phyloP scores from a whole-genome alignment of 2,797 vertebrate species.

The Orientallactaga sibirica region DNA sequence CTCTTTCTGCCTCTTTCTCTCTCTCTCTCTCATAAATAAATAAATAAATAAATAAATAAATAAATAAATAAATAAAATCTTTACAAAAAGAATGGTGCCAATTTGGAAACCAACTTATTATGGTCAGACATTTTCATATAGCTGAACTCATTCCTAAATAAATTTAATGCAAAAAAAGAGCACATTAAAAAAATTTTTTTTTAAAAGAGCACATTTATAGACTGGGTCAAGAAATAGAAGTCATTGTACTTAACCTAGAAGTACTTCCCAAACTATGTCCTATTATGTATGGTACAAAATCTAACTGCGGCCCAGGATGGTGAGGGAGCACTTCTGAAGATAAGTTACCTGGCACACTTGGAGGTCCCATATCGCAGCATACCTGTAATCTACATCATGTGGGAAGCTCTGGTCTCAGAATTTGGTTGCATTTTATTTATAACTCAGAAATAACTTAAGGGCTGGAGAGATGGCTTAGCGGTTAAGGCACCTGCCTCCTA shows the following conservation, averaged over 20 bases:
- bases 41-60: no score
- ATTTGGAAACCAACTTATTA: not conserved
- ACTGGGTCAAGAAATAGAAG: not conserved
- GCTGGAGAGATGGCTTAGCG: no score
- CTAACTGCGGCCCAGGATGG: not conserved
- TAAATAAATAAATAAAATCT: no score
- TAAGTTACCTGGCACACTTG: no score
- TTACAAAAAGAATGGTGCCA: no score
- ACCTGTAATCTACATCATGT: not conserved
- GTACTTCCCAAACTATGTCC: not conserved
- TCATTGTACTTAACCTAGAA: not conserved
- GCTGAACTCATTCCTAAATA: slow-evolving; percentile 6
- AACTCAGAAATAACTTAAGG: not conserved
- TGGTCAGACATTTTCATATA: not conserved
- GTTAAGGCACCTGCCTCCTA: no score
- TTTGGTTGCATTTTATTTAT: not conserved
- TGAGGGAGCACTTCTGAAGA: not conserved
- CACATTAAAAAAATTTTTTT: not conserved
- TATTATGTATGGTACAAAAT: not conserved
- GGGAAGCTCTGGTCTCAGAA: not conserved
- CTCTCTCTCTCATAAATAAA: no score
- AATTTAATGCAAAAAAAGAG: not conserved
- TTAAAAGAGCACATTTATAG: not conserved
- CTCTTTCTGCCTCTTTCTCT: no score
- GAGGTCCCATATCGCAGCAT: not conserved